These are phyloP conservation scores for Euphysa ruthae DNA, from an alignment of 30 jellyfish, hydroid and myxozoan species.

Conservation along the genomic window DNA sequence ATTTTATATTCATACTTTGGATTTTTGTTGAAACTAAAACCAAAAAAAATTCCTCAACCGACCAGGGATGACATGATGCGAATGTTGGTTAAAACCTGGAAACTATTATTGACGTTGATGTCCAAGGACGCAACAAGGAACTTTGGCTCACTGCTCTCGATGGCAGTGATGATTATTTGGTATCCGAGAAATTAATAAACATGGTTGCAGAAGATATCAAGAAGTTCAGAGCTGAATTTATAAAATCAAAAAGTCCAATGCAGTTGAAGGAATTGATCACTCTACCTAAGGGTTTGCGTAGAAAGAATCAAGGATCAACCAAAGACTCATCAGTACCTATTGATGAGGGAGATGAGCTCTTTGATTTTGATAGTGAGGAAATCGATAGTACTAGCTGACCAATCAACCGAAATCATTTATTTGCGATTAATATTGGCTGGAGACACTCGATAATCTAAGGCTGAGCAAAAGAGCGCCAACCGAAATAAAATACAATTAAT, in stretches of 20 bases:
- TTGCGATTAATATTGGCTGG: no score
- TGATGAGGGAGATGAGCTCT: constrained; percentile 17
- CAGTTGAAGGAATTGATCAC: constrained; percentile 2
- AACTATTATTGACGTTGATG: neutral
- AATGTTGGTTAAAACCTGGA: neutral
- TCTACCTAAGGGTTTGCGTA: constrained; percentile 5
- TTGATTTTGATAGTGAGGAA: neutral
- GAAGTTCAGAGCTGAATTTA: constrained; percentile 13
- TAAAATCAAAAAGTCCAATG: constrained; percentile 15
- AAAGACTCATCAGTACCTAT: neutral
- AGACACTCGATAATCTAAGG: no score
- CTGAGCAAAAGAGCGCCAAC: no score
- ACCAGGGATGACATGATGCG: constrained; percentile 6
- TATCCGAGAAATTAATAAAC: neutral
- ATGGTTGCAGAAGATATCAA: constrained; percentile 13
- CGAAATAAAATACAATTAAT: no score
- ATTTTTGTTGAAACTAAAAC: no score
- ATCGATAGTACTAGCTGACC: no score
- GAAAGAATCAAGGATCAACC: neutral
- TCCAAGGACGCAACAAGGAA: neutral
- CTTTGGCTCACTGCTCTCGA: constrained; percentile 10
- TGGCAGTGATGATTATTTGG: constrained; percentile 20
- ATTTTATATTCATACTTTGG: no score
- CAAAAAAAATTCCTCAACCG: constrained; percentile 8
- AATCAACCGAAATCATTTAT: no score